Evolutionary conservation across 2,888 invertebrate species (phyloP).

Genomic region (Psylliodes chrysocephalus): DNA sequence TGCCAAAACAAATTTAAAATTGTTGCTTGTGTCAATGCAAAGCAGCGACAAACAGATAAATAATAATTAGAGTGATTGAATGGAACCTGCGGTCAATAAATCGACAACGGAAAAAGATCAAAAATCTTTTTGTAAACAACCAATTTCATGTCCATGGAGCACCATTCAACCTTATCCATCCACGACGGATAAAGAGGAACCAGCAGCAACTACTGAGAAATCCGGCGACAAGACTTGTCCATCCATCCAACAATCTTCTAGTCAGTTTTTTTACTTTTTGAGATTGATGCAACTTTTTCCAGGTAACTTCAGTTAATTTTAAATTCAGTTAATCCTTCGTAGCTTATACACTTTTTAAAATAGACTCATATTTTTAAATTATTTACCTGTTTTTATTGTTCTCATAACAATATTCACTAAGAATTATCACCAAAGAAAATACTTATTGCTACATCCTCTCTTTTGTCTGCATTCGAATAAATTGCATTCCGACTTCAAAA

Average conservation of each 20-base stretch:
- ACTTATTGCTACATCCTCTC: no score
- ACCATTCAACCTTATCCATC: constrained; percentile 53
- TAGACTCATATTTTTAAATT: no score
- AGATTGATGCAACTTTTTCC: constrained; percentile 63
- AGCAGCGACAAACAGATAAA: constrained; percentile 9
- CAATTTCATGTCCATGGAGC: constrained; percentile 54
- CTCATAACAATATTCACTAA: no score
- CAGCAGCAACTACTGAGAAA: constrained; percentile 28
- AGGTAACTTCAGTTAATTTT: no score
- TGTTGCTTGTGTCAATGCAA: constrained; percentile 22
- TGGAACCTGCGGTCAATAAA: constrained; percentile 43
- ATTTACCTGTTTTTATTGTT: no score
- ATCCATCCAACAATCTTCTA: constrained; percentile 56
- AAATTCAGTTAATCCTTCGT: no score
- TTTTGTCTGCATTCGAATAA: no score
- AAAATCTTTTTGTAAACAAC: constrained; percentile 47
- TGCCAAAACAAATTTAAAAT: constrained; percentile 20
- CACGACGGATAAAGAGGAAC: constrained; percentile 46
- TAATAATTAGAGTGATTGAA: constrained; percentile 23
- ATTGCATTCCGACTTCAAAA: no score
- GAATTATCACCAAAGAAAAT: no score
- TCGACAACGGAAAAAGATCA: constrained; percentile 31
- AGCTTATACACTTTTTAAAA: no score
- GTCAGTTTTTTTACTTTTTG: constrained; percentile 61
- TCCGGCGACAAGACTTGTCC: constrained; percentile 29